phyloP scores from a whole-genome alignment of 2,888 invertebrate species.

The Drosophila koepferae region DNA sequence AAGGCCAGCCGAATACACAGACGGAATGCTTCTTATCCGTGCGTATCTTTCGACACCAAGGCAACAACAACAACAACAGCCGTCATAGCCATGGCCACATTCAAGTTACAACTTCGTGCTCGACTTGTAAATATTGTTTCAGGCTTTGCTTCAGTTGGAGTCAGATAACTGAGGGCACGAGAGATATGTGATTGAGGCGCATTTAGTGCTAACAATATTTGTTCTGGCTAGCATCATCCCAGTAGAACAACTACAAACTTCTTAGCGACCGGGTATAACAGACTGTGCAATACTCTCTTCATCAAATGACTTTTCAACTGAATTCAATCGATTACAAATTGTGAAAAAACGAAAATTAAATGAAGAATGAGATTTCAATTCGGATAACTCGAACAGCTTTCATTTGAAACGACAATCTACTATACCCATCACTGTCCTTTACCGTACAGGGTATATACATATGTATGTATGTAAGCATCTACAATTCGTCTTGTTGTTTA shows the following conservation, averaged over 20 bases:
- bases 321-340: neutral
- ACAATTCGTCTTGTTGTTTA: constrained; percentile 58
- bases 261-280: neutral
- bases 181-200: constrained; percentile 48
- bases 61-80: constrained; percentile 33
- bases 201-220: constrained; percentile 82
- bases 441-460: constrained; percentile 3
- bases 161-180: neutral
- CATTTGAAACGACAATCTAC: neutral
- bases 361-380: neutral
- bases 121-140: constrained; percentile 80
- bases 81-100: constrained; percentile 43
- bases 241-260: constrained; percentile 12
- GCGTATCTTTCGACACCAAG: constrained; percentile 74
- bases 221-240: constrained; percentile 65
- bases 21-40: constrained; percentile 67
- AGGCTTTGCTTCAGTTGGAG: constrained; percentile 34
- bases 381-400: neutral
- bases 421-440: neutral
- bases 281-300: neutral
- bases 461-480: constrained; percentile 23
- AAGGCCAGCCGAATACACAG: constrained; percentile 65
- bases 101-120: constrained; percentile 81
- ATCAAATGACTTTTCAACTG: neutral
- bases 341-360: neutral